Percentiles rank a stretch among this genome's conserved stretches.
These are phyloP conservation scores for Gobiocypris rarus DNA, from an alignment of 2,113 vertebrate species.

Conservation along the genomic window DNA sequence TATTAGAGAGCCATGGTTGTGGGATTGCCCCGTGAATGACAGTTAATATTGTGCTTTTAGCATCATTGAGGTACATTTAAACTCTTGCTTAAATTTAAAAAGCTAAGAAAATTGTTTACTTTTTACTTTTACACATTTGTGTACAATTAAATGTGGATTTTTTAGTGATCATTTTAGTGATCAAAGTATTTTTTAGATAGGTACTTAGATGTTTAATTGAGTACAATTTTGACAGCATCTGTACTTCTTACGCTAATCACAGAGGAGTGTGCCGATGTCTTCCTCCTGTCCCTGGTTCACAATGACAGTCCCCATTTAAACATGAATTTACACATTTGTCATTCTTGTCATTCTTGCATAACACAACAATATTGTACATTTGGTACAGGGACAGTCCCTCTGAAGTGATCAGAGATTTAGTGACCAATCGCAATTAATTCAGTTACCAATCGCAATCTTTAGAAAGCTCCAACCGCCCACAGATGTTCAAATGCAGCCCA, in stretches of 20 bases:
- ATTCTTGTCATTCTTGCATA: not conserved
- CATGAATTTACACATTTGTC: not conserved
- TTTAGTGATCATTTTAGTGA: no score
- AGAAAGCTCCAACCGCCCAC: not conserved
- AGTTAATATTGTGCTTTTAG: not conserved
- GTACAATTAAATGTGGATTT: not conserved
- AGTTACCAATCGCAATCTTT: not conserved
- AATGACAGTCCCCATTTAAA: not conserved
- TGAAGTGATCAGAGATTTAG: not conserved
- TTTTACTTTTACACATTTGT: no score
- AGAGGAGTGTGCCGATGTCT: not conserved
- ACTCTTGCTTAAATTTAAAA: no score
- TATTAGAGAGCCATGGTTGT: no score
- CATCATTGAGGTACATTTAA: not conserved
- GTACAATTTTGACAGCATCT: not conserved
- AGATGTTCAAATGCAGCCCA: not conserved
- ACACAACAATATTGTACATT: not conserved
- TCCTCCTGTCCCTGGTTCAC: not conserved
- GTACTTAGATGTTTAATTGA: no score
- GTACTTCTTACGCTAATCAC: not conserved
- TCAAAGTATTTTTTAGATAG: no score
- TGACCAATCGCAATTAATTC: not conserved
- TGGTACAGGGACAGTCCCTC: conserved; percentile 8
- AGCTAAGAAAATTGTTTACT: no score
- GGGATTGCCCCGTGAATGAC: no score